These are phyloP conservation scores for Hylaeus anthracinus DNA, from an alignment of 1,140 invertebrate species.

Conservation along the genomic window DNA sequence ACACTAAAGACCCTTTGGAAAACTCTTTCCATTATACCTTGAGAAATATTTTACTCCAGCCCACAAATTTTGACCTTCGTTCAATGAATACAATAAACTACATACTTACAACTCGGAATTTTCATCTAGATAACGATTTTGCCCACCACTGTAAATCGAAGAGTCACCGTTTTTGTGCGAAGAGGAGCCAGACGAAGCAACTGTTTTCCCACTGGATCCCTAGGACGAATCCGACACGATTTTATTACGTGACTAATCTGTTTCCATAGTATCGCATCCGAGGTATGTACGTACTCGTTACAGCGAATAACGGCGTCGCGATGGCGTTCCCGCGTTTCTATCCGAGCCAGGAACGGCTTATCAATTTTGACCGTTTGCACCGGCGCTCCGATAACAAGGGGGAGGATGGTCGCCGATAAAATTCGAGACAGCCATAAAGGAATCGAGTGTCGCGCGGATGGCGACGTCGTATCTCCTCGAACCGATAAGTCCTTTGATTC, in stretches of 20 bases:
- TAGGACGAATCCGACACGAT: constrained; percentile 2
- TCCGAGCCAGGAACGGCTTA: constrained; percentile 24
- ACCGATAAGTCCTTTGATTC: constrained; percentile 34
- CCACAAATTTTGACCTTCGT: too few relatives aligned
- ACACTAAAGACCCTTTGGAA: too few relatives aligned
- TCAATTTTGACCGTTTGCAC: constrained; percentile 50
- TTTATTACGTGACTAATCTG: constrained; percentile 51
- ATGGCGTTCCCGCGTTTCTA: background rate
- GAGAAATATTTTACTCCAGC: too few relatives aligned
- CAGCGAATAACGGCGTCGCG: constrained; percentile 19
- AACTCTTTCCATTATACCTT: too few relatives aligned
- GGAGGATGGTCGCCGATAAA: constrained; percentile 34
- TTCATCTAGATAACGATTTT: too few relatives aligned
- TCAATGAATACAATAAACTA: too few relatives aligned
- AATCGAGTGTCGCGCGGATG: constrained; percentile 43
- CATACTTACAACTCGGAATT: too few relatives aligned
- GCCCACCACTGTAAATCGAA: too few relatives aligned
- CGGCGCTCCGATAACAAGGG: constrained; percentile 31
- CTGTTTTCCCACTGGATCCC: too few relatives aligned
- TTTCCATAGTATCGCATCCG: constrained; percentile 19
- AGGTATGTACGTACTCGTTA: background rate
- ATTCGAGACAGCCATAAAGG: constrained; percentile 46
- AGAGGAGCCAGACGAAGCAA: background rate
- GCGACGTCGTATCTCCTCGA: constrained; percentile 13
- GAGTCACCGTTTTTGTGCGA: background rate